Percentiles rank a stretch among this genome's conserved stretches.
These are phyloP conservation scores for Pongo pygmaeus DNA, from an alignment of 2,113 vertebrate species.

Conservation along the genomic window DNA sequence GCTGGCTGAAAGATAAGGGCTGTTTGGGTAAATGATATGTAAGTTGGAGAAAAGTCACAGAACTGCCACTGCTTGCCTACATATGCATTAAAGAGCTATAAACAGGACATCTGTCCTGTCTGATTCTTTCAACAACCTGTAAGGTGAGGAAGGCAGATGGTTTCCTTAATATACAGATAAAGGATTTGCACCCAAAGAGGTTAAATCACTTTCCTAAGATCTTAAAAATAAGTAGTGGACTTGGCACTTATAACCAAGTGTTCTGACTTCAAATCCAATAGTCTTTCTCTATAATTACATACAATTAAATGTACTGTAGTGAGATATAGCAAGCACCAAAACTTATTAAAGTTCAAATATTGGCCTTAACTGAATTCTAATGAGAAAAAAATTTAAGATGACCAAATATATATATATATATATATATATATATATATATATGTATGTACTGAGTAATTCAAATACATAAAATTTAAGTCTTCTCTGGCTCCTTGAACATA, in stretches of 20 bases:
- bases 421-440: too few relatives aligned
- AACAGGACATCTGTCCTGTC: not conserved
- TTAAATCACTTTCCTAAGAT: not conserved
- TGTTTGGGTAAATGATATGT: constrained; percentile 54
- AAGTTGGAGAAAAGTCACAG: constrained; percentile 63
- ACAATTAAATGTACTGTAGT: not conserved
- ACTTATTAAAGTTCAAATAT: not conserved
- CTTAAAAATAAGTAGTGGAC: not conserved
- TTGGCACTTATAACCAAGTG: not conserved
- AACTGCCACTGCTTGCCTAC: constrained; percentile 8
- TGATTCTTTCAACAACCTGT: not conserved
- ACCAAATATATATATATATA: not conserved
- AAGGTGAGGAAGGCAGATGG: not conserved
- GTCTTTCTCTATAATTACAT: not conserved
- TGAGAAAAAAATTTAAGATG: not conserved
- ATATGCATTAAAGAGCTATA: not conserved
- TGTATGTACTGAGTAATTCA: not conserved
- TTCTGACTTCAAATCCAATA: not conserved
- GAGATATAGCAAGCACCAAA: not conserved
- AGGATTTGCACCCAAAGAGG: not conserved
- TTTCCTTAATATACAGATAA: not conserved
- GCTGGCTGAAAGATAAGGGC: constrained; percentile 64
- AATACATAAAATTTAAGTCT: constrained; percentile 30
- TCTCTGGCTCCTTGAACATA: not conserved
- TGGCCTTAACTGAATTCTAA: not conserved